phyloP scores from a whole-genome alignment of 2,888 invertebrate genomes.

The Drosophila cognata region DNA sequence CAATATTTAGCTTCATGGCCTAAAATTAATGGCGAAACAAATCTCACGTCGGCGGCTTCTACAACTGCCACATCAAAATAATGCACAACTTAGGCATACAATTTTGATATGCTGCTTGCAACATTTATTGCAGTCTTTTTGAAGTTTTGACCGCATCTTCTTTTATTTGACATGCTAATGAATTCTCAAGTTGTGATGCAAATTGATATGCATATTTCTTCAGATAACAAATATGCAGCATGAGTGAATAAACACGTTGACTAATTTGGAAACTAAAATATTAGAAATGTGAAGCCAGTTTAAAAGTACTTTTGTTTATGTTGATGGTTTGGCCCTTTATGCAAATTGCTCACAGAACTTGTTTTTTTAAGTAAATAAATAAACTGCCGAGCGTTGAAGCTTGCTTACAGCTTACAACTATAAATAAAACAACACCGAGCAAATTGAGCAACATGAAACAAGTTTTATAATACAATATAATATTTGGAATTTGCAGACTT shows the following conservation, averaged over 20 bases:
- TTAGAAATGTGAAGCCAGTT: not conserved
- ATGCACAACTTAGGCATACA: slow-evolving; percentile 12
- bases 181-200: not conserved
- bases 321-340: not conserved
- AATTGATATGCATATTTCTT: not conserved
- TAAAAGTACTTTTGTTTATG: not conserved
- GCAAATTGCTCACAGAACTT: not conserved
- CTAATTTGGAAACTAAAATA: not conserved
- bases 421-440: not conserved
- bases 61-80: slow-evolving; percentile 4
- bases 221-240: not conserved
- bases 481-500: not conserved
- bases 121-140: slow-evolving; percentile 23
- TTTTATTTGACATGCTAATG: slow-evolving; percentile 3
- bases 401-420: not conserved
- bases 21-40: slow-evolving; percentile 6
- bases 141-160: not conserved
- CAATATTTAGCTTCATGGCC: not conserved
- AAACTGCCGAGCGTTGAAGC: not conserved
- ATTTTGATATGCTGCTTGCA: slow-evolving; percentile 9
- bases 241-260: not conserved
- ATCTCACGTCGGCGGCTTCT: slow-evolving; percentile 13
- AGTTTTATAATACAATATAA: not conserved
- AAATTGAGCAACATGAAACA: not conserved
- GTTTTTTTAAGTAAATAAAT: not conserved